Evolutionary conservation across 2,113 vertebrate genomes (phyloP), one percentile per base, ranked within the genome.

Genomic region (Chascanopsetta lugubris): DNA sequence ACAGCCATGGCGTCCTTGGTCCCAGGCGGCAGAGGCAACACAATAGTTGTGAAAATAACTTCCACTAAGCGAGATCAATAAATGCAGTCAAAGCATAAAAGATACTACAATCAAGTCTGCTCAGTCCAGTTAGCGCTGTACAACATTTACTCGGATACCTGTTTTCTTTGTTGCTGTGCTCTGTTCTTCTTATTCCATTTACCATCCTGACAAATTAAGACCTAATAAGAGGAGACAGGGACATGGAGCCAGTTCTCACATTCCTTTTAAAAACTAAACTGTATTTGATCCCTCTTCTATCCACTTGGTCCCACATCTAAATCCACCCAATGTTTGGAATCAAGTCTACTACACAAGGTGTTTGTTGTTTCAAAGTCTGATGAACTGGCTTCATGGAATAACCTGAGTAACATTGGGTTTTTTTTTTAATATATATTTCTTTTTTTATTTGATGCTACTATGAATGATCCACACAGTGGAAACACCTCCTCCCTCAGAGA

Each of bases 401-500:
- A 81, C 85, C 84, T 86, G 87, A 90, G 81, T 77, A 65, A 68
- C 21, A 38, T 30, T 29, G 4, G 13, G 11, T 32, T 56, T 58
- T 17, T 13, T 46, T 68, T 27, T 6, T 40, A 70, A 34, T n/a
- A n/a, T n/a, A 34, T 34, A 34, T 34, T 12, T 48, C 8, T 10
- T 9, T 22, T 25, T 51, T 30, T 48, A 5, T 61, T 55, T 47
- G n/a, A 34, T 67, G 51, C 71, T 45, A 40, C 54, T 24, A 50
- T 11, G 30, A 79, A 63, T 34, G 59, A 64, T 73, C 75, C 85
- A 75, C 79, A 59, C 20, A 6, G 66, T 66, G 58, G 75, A 83
- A 67, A 70, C 56, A 24, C 45, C 17, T 45, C 4, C 18, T 54
- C 61, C 45, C 54, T 58, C 25, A 49, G 74, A 75, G 54, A 76